These are phyloP conservation scores for Hyposoter didymator DNA, from an alignment of 2,888 invertebrate species.

Conservation along the genomic window DNA sequence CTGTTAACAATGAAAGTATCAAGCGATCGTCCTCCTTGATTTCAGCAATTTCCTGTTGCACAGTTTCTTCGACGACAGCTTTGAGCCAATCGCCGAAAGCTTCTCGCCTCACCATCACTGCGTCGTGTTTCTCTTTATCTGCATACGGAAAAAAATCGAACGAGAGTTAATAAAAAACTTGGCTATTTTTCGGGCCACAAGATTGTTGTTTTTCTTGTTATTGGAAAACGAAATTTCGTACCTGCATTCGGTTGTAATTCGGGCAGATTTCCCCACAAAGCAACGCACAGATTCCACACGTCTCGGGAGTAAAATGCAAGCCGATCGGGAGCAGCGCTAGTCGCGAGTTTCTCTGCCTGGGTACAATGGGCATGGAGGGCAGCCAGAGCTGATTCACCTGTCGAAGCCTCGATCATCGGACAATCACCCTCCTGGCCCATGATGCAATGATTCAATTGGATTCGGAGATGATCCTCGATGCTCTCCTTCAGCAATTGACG, in stretches of 20 bases:
- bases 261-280: slow-evolving; percentile 93
- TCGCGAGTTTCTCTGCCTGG: slow-evolving; percentile 83
- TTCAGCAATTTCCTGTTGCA: slow-evolving; percentile 79
- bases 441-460: slow-evolving; percentile 87
- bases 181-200: neutral
- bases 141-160: slow-evolving; percentile 80
- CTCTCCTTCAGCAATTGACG: slow-evolving; percentile 83
- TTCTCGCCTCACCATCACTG: slow-evolving; percentile 86
- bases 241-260: slow-evolving; percentile 85
- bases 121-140: slow-evolving; percentile 85
- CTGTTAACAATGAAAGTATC: slow-evolving; percentile 76
- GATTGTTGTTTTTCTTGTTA: neutral
- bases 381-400: slow-evolving; percentile 79
- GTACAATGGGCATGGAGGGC: slow-evolving; percentile 87
- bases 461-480: slow-evolving; percentile 87
- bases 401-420: slow-evolving; percentile 83
- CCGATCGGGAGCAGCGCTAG: slow-evolving; percentile 74
- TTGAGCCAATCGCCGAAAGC: slow-evolving; percentile 89
- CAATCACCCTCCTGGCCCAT: slow-evolving; percentile 85
- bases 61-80: slow-evolving; percentile 84
- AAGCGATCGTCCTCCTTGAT: slow-evolving; percentile 74
- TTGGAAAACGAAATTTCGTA: slow-evolving; percentile 69
- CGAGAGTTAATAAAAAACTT: neutral
- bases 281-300: slow-evolving; percentile 86
- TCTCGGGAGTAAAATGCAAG: slow-evolving; percentile 82